These are phyloP conservation scores for Caenorhabditis brenneri DNA, from an alignment of 1,140 invertebrate species.

Conservation along the genomic window DNA sequence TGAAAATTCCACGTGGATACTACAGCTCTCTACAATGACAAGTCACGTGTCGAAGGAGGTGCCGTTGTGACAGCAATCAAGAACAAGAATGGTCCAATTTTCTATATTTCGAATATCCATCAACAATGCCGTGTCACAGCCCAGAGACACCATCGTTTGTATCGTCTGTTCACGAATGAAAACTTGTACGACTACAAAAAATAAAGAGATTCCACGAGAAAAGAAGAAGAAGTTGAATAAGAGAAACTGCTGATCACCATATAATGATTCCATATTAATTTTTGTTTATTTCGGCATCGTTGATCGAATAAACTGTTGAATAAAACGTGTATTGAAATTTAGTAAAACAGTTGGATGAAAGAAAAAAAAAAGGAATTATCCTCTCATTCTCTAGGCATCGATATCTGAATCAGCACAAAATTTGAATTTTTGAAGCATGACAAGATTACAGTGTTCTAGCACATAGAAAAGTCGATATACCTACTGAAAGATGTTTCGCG, in stretches of 20 bases:
- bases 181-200: constrained; percentile 18
- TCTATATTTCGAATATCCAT: constrained; percentile 9
- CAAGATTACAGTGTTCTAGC: too few species aligned
- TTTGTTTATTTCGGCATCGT: background rate
- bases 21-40: background rate
- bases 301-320: constrained; percentile 4
- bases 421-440: too few species aligned
- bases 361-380: too few species aligned
- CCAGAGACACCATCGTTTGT: constrained; percentile 8
- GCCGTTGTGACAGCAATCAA: constrained; percentile 10
- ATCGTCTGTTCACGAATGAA: constrained; percentile 33
- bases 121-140: constrained; percentile 20
- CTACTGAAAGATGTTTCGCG: too few species aligned
- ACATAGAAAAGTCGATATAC: too few species aligned
- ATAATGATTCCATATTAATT: background rate
- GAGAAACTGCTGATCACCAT: background rate
- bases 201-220: background rate
- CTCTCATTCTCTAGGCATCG: too few species aligned
- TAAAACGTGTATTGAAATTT: background rate
- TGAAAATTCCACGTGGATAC: constrained; percentile 25
- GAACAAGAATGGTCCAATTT: background rate
- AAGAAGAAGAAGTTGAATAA: background rate
- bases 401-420: too few species aligned
- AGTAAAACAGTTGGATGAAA: too few species aligned
- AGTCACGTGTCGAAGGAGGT: background rate